Evolutionary conservation across 23 tunicate species (phyloP).

Genomic region (Oikopleura vanhoeffeni): DNA sequence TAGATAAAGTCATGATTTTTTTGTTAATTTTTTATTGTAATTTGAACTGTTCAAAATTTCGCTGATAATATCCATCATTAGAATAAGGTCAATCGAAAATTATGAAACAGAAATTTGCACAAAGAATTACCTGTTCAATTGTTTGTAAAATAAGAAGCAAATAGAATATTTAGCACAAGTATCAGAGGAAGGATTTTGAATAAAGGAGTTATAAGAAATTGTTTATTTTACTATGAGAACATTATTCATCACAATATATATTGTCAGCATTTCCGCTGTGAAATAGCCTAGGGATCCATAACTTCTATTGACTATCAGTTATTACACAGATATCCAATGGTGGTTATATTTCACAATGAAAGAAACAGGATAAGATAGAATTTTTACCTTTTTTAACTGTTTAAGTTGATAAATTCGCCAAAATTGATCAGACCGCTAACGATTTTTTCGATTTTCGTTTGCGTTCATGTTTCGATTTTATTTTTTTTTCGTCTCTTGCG

Average conservation of each 20-base stretch:
- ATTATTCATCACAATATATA: not conserved
- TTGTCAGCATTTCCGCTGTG: not conserved
- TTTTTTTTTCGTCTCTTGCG: not conserved
- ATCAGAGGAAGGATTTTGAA: not conserved
- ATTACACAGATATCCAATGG: not conserved
- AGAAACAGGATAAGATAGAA: not conserved
- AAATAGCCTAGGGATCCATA: not conserved
- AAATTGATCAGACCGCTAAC: not conserved
- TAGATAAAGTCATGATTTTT: too few species aligned
- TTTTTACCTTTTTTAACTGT: not conserved
- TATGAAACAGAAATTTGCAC: not conserved
- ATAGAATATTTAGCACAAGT: not conserved
- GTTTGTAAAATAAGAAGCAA: not conserved
- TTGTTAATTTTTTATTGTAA: not conserved
- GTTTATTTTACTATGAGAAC: not conserved
- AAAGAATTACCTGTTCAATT: not conserved
- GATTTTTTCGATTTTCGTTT: not conserved
- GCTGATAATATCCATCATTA: not conserved
- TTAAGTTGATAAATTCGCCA: not conserved
- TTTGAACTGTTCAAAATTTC: not conserved
- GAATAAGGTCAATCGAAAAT: not conserved
- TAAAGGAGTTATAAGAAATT: not conserved
- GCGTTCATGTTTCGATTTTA: not conserved
- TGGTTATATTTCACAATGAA: not conserved
- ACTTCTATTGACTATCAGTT: not conserved